Conservation (phyloP, 2,113 vertebrate species). For the Sinocyclocheilus maitianheensis region DNA sequence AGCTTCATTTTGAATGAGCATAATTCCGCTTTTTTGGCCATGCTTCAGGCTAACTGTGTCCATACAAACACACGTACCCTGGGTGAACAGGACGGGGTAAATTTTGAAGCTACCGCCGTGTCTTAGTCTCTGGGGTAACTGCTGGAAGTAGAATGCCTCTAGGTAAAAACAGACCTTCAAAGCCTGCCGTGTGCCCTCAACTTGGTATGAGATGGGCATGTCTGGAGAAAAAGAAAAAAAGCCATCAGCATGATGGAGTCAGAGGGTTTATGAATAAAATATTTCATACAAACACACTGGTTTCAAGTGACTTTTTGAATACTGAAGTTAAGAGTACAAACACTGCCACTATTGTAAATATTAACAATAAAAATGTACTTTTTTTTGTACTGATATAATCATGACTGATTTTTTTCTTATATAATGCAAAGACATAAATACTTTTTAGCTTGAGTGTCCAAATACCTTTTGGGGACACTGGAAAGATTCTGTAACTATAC, state of each 20-base stretch:
- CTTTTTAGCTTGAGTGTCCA: no score
- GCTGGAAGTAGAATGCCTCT: conserved; percentile 89
- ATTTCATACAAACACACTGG: not conserved
- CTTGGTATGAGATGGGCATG: conserved; percentile 90
- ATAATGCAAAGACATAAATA: no score
- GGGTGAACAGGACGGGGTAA: conserved; percentile 93
- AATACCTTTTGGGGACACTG: no score
- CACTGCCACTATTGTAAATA: not conserved
- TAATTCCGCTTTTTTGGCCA: not conserved
- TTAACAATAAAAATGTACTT: not conserved
- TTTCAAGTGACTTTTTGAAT: not conserved
- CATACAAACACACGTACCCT: conserved; percentile 78
- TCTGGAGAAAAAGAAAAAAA: conserved; percentile 73
- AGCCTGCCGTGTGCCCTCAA: conserved; percentile 91
- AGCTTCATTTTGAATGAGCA: not conserved
- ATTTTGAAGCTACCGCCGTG: conserved; percentile 92
- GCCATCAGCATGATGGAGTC: not conserved
- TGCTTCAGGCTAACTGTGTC: not conserved
- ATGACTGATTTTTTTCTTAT: no score
- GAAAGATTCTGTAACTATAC: no score
- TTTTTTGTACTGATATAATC: not conserved
- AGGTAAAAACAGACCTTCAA: conserved; percentile 92
- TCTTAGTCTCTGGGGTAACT: conserved; percentile 88
- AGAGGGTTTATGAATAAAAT: conserved; percentile 12
- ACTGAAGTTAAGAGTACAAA: not conserved